phyloP scores from a whole-genome alignment of 37 sponge, comb jelly and placozoan genomes.

The Geodia barretti region DNA sequence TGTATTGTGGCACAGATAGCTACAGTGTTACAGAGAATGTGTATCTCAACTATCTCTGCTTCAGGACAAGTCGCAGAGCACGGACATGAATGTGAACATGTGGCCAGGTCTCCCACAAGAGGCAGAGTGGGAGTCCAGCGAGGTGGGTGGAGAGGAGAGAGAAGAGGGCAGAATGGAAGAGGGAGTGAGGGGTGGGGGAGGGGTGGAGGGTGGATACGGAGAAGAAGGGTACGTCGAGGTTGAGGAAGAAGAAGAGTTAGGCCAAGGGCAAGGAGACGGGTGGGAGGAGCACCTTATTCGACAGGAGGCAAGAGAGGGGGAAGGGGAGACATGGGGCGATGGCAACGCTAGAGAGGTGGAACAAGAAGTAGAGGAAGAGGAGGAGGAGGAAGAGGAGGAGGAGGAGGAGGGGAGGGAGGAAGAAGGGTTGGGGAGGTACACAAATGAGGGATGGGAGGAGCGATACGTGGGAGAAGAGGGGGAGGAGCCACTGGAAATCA shows the following conservation, averaged over 20 bases:
- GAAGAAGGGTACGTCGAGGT: background rate
- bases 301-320: background rate
- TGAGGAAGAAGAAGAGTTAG: background rate
- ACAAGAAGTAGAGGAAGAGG: background rate
- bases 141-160: background rate
- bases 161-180: background rate
- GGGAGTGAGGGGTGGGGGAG: background rate
- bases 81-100: too few relatives aligned
- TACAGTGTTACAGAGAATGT: too few relatives aligned
- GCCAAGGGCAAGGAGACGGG: background rate
- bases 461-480: background rate
- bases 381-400: conserved; percentile 7
- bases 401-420: conserved; percentile 1
- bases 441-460: background rate
- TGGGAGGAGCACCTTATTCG: too few relatives aligned
- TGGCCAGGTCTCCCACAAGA: too few relatives aligned
- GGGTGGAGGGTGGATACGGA: background rate
- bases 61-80: too few relatives aligned
- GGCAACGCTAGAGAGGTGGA: background rate
- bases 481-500: background rate
- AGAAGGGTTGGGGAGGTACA: background rate
- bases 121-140: background rate
- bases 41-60: too few relatives aligned
- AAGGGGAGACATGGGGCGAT: background rate
- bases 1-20: too few relatives aligned